Percentiles rank a stretch among this genome's conserved stretches.
Evolutionary conservation across 2,113 vertebrate genomes (phyloP).

Genomic region (Damaliscus lunatus): DNA sequence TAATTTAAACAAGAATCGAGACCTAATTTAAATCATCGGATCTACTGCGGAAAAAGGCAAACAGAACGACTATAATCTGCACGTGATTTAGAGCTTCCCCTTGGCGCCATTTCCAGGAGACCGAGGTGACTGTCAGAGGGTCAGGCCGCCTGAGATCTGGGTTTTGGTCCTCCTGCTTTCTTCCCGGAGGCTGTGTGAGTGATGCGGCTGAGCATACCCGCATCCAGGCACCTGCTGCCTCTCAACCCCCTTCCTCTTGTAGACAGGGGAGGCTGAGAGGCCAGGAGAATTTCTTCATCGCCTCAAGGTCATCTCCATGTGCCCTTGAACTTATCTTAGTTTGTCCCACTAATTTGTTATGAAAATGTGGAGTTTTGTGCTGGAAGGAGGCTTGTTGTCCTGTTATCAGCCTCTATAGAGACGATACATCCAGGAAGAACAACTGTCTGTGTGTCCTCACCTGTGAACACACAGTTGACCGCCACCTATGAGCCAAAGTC

Average conservation of each 20-base stretch:
- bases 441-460: neutral
- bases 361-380: neutral
- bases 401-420: neutral
- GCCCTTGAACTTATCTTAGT: neutral
- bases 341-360: neutral
- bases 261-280: neutral
- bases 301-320: neutral
- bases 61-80: slow-evolving; percentile 65
- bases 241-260: neutral
- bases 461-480: neutral
- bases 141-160: neutral
- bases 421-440: neutral
- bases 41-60: slow-evolving; percentile 82
- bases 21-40: slow-evolving; percentile 86
- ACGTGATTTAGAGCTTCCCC: slow-evolving; percentile 45
- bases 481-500: neutral
- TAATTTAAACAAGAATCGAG: slow-evolving; percentile 89
- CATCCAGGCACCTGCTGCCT: neutral
- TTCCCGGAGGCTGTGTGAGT: neutral
- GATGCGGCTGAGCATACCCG: neutral
- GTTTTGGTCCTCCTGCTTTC: neutral
- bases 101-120: neutral
- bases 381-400: neutral
- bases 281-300: neutral
- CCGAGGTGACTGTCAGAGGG: neutral